Conservation (phyloP, 2,888 invertebrate species). For the Electrophaes corylata region DNA sequence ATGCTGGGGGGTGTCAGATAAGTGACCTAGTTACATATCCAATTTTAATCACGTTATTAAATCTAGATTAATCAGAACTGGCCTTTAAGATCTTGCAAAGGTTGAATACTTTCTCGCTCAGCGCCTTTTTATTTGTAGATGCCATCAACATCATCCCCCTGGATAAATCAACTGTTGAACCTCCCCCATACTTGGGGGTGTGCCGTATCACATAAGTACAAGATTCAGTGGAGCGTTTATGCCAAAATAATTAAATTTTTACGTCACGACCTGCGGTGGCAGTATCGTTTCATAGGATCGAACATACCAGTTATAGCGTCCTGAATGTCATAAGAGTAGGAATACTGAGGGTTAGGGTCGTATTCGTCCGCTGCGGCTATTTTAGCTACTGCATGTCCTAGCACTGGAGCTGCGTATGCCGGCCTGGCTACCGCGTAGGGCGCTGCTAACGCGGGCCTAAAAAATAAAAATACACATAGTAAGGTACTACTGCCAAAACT, state of each 20-base stretch:
- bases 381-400: slow-evolving; percentile 56
- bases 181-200: no score
- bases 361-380: slow-evolving; percentile 80
- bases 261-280: no score
- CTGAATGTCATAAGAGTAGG: slow-evolving; percentile 88
- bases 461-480: not conserved
- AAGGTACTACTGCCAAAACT: no score
- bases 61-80: slow-evolving; percentile 24
- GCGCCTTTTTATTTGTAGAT: no score
- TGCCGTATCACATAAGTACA: no score
- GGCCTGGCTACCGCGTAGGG: slow-evolving; percentile 14
- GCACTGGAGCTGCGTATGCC: slow-evolving; percentile 26
- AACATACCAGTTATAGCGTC: slow-evolving; percentile 65
- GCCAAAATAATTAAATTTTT: no score
- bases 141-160: no score
- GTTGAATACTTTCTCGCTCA: not conserved
- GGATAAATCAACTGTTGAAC: no score
- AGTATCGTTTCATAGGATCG: no score
- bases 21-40: slow-evolving; percentile 36
- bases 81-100: not conserved
- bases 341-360: slow-evolving; percentile 87
- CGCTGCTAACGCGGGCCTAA: slow-evolving; percentile 32
- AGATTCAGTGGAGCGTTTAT: slow-evolving; percentile 3
- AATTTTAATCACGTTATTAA: slow-evolving; percentile 29
- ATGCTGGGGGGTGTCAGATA: slow-evolving; percentile 14